Base-by-base conservation (phyloP, 1,140 invertebrate species). In the Brachionus angularis region DNA sequence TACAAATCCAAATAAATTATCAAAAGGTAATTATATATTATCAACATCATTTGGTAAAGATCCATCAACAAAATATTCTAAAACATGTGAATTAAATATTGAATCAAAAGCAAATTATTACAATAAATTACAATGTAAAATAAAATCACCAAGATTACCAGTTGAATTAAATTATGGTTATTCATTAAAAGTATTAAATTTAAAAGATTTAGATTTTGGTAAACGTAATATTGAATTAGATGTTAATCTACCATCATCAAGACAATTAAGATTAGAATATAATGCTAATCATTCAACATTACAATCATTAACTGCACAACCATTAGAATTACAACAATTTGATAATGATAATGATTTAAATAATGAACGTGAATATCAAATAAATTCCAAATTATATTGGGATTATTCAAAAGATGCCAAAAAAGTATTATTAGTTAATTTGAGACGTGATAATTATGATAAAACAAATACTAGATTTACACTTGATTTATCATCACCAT, bases 61-160 rank as follows among this genome's bases (percentile, higher is more conserved):
- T 0, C 21, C 27, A n/a, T 47, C n/a, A n/a, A n/a, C n/a, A n/a
- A n/a, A n/a, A n/a, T n/a, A n/a, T n/a, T n/a, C 46, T 18, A 67
- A 67, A 18, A 67, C 33, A 34, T 67, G 62, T 23, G 47, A 47
- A 47, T 18, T 67, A 18, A 67, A 67, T 18, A 67, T 67, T 67
- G 42, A 67, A 67, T 47, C 62, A 23, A 46, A 29, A 47, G 16
- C 23, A 10, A 31, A 14, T n/a, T 47, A 46, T 50, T 67, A 67
- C 42, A 67, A 67, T 25, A 47, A 25, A 50, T 21, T 46, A 7
- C 10, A 34, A 14, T 67, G 62, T 67, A 50, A 33, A 67, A 36
- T 67, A 18, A 67, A 47, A 23, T 36, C 62, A 50, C 46, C 7
- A 5, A 67, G 29, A 50, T n/a, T 67, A 18, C 62, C 62, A 23